Base-by-base conservation (phyloP, 2,888 invertebrate species). In the Chrysina gloriosa region DNA sequence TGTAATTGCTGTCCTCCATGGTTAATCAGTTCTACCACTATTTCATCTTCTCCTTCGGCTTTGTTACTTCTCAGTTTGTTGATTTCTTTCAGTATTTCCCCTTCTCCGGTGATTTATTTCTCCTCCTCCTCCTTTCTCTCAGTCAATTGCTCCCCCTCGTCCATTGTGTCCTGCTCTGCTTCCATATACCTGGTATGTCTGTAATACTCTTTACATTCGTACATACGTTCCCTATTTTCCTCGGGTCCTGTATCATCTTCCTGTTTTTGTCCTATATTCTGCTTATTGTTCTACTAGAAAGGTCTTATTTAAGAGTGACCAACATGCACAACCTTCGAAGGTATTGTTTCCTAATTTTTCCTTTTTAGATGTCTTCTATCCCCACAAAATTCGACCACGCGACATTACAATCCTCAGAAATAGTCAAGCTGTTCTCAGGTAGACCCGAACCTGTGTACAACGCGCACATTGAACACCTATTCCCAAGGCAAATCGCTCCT, bases 1-100 rank as follows among this genome's bases (percentile, higher is more conserved):
- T 42, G 16, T 42, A 42, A 16, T 42, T 42, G 42, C 42, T 42
- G 42, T 42, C 42, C 16, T 14, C 42, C 42, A 42, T 42, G 16
- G n/a, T 14, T 42, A 14, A 42, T 14, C 42, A 42, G 16, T 42
- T 42, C 42, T 42, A 16, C 42, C 6, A 2, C 14, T 42, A 42
- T 42, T 42, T 42, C 16, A 14, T 42, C 16, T 6, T 42, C 16
- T 42, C 34, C 34, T 34, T 7, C 9, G 34, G 34, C 34, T 34
- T 34, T 34, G 34, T 11, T 11, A 34, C 11, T 34, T 34, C 2
- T 34, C 34, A 34, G 11, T 34, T 34, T 34, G 7, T 34, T 34
- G 7, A 34, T 34, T 34, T 34, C 34, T 34, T 7, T 11, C 34
- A 34, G 11, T 34, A 34, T n/a, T 34, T 34, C 34, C 4, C 4